Conservation (phyloP, 2,113 vertebrate species). For the Amazona vittata region DNA sequence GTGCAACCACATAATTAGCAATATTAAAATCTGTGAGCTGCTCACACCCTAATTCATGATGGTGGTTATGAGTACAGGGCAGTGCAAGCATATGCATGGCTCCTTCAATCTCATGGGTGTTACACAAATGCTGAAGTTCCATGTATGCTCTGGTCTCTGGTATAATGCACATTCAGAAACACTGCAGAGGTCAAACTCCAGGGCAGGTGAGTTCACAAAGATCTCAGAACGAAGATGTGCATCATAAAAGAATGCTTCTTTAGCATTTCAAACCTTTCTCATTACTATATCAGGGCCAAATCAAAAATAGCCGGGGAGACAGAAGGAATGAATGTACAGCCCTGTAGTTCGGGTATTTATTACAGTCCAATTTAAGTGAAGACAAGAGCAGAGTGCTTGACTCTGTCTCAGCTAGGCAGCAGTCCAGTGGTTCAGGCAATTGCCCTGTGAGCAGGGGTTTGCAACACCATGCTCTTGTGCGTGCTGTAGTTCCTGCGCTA, state of each 20-base stretch:
- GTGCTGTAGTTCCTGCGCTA: neutral
- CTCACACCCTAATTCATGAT: neutral
- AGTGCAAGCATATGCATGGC: neutral
- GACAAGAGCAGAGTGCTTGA: neutral
- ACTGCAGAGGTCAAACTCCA: neutral
- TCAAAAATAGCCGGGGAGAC: neutral
- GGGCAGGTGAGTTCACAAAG: neutral
- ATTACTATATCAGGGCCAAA: neutral
- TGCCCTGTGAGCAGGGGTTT: neutral
- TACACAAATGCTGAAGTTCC: neutral
- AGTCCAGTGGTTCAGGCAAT: fast-evolving
- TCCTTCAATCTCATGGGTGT: neutral
- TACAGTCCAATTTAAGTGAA: neutral
- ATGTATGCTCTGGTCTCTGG: neutral
- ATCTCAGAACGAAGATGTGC: neutral
- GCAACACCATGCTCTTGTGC: fast-evolving
- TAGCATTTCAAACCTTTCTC: neutral
- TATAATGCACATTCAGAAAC: neutral
- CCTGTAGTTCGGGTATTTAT: neutral
- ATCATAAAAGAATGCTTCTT: neutral
- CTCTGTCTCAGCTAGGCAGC: neutral
- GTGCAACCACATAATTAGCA: neutral
- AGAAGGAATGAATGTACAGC: neutral
- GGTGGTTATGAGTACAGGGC: neutral
- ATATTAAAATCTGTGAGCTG: neutral